Percentiles rank a stretch among this genome's conserved stretches.
These are phyloP conservation scores for Bradypus variegatus DNA, from an alignment of 2,797 vertebrate species.

Conservation along the genomic window DNA sequence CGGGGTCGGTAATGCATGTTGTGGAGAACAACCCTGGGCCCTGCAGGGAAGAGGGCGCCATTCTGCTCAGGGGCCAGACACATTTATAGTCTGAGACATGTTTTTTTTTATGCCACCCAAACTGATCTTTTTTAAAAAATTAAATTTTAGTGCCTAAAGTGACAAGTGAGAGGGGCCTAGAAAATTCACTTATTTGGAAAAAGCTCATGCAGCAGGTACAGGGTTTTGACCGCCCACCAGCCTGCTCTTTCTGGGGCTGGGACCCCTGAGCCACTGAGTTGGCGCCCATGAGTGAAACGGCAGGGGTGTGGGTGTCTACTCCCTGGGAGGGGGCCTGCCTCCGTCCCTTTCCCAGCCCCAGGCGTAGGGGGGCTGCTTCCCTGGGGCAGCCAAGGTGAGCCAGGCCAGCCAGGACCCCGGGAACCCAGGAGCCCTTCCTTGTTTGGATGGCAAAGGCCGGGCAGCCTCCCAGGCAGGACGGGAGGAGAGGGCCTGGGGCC, in stretches of 20 bases:
- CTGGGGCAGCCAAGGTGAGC: background rate
- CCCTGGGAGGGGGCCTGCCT: fast-evolving
- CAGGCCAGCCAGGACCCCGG: background rate
- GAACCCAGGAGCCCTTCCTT: no score
- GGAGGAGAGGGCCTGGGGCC: no score
- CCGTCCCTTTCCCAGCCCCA: background rate
- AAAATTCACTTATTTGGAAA: background rate
- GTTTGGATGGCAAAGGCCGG: background rate
- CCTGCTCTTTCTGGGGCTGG: background rate
- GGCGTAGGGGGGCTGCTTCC: background rate
- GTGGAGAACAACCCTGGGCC: background rate
- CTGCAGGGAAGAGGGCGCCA: background rate
- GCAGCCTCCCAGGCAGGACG: background rate
- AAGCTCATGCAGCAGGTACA: background rate
- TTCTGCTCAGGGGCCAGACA: background rate
- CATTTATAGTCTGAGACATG: background rate
- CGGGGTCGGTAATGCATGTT: background rate
- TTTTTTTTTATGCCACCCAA: background rate
- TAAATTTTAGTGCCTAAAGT: conserved; percentile 5
- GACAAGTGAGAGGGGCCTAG: background rate
- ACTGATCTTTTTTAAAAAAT: background rate
- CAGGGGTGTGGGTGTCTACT: fast-evolving
- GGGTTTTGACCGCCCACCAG: background rate
- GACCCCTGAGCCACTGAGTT: fast-evolving
- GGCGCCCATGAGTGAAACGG: background rate